Evolutionary conservation across 2,113 vertebrate species (phyloP).

Genomic region (Mobula birostris): DNA sequence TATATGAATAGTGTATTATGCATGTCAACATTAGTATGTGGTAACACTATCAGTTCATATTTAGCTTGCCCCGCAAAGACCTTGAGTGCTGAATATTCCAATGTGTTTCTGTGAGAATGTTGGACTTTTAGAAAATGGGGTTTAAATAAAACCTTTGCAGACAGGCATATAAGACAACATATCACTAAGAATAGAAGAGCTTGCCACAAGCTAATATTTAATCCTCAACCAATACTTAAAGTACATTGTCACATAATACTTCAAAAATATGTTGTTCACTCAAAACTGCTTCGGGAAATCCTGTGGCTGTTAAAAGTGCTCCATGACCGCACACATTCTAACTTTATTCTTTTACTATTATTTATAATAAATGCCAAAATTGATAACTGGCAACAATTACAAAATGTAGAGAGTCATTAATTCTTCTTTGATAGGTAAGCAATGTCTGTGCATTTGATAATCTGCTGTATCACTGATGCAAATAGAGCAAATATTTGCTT

Average conservation of each 20-base stretch:
- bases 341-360: not conserved
- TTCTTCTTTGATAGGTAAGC: not conserved
- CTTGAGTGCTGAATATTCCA: not conserved
- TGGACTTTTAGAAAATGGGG: not conserved
- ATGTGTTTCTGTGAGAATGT: not conserved
- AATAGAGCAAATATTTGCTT: not conserved
- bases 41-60: not conserved
- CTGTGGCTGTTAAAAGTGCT: not conserved
- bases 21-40: not conserved
- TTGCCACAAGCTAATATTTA: not conserved
- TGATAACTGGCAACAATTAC: not conserved
- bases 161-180: not conserved
- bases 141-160: not conserved
- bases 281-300: not conserved
- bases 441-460: not conserved
- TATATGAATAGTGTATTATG: not conserved
- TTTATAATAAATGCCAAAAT: not conserved
- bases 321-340: not conserved
- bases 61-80: too few species aligned
- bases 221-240: not conserved
- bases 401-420: not conserved
- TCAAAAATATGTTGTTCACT: not conserved
- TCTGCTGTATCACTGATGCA: not conserved
- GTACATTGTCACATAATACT: not conserved
- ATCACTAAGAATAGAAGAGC: not conserved